Conservation (phyloP, 2,113 vertebrate genomes). For the Eleginops maclovinus region DNA sequence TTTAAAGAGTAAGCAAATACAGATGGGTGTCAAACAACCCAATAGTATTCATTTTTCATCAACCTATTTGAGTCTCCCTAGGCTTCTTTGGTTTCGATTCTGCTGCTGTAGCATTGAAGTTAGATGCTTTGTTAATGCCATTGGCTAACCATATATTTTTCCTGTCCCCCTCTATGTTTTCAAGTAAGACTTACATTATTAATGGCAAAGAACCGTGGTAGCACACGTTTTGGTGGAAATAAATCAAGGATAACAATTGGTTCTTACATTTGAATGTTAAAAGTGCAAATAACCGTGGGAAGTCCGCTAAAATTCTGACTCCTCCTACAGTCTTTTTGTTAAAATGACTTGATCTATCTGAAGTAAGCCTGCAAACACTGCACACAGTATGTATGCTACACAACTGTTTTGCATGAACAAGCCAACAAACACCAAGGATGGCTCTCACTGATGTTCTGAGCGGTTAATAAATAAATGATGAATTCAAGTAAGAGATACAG, state of each 20-base stretch:
- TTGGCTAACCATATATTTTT: neutral
- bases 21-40: neutral
- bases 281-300: neutral
- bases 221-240: neutral
- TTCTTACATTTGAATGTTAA: no score
- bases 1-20: neutral
- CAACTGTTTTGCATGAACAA: neutral
- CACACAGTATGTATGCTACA: neutral
- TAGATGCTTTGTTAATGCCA: no score
- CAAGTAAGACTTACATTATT: neutral
- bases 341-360: neutral
- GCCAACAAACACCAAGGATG: conserved; percentile 2
- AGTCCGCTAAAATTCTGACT: neutral
- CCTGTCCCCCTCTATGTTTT: neutral
- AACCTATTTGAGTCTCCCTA: neutral
- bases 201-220: neutral
- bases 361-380: conserved; percentile 4
- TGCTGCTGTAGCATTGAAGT: neutral
- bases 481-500: conserved; percentile 5
- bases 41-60: neutral
- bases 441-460: conserved; percentile 1
- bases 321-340: neutral
- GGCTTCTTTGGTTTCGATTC: neutral
- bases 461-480: conserved; percentile 6
- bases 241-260: neutral